These are phyloP conservation scores for Melanocharis versteri DNA, from an alignment of 2,113 vertebrate genomes.

Conservation along the genomic window DNA sequence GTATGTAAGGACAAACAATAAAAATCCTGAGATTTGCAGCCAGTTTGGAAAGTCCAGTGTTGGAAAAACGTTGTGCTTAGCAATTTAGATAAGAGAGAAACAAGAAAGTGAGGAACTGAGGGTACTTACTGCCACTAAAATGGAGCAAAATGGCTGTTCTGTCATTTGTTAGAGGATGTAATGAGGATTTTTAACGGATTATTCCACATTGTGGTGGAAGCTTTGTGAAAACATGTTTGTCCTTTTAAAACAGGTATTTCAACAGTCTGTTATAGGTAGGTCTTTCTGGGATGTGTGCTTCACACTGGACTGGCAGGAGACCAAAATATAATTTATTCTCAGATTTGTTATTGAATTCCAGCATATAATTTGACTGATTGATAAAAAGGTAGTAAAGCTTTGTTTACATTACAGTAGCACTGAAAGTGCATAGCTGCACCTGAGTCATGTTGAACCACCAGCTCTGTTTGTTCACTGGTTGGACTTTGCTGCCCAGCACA, in stretches of 20 bases:
- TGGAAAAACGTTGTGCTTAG: not conserved
- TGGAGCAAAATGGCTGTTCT: not conserved
- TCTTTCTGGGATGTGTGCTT: not conserved
- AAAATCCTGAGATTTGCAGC: not conserved
- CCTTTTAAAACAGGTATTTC: not conserved
- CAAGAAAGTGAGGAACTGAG: not conserved
- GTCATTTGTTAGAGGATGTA: not conserved
- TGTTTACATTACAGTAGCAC: not conserved
- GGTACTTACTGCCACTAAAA: not conserved
- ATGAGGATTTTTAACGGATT: not conserved
- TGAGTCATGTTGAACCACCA: accelerated
- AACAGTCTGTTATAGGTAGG: not conserved
- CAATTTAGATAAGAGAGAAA: not conserved
- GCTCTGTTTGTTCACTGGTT: not conserved
- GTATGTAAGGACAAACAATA: not conserved
- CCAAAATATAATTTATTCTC: not conserved
- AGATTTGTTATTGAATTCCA: not conserved
- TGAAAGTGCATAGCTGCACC: not conserved
- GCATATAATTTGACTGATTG: not conserved
- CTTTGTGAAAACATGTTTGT: not conserved
- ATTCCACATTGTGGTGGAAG: not conserved
- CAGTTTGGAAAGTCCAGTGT: accelerated
- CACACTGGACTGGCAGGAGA: not conserved
- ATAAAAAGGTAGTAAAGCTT: not conserved
- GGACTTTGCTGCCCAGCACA: not conserved